Evolutionary conservation across 1,140 invertebrate species (phyloP), one percentile per base, ranked within the genome.

Genomic region (Aphaenogaster rudis): DNA sequence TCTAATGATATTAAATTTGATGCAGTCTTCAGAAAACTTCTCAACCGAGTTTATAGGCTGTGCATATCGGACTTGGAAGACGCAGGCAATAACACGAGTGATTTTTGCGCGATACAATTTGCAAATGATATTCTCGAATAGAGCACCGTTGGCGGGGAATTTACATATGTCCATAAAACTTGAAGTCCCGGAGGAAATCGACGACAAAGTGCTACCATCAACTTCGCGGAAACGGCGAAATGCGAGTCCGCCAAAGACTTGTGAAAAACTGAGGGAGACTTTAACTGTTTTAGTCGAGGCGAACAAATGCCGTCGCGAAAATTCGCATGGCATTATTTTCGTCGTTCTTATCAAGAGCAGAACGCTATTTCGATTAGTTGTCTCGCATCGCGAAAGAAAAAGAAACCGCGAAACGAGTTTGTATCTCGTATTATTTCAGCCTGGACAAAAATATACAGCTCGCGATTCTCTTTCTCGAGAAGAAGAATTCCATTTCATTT

Each of bases 171-270:
- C 36, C 7, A 54, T 77, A 69, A 86, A 86, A 69, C 64, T 64
- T 33, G 6, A 71, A 57, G 9, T 84, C 79, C 79, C 86, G 36
- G 28, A 84, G 79, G 79, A 87, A 87, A 84, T 87, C 67, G 86
- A 28, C 48, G 67, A 57, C 67, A 50, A 57, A 87, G 66, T 69
- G 28, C 48, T 28, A 36, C 64, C 61, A 61, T 50, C 33, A 59
- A 71, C 36, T 84, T 59, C n/a, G 28, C 28, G n/a, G 11, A 28
- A 63, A 84, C 17, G 13, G 7, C 8, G 21, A 76, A 3, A 52
- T 81, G 33, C 48, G n/a, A 59, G 28, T 48, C 42, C 54, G 2
- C 21, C 9, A 74, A 57, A 72, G 59, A 76, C 54, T 84, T 74
- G 54, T 13, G 80, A 36, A 36, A 84, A 84, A 82, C 52, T 61